A percentile compares a stretch with the other conserved stretches of the same genome.
These are phyloP conservation scores for Stichodactyla helianthus DNA, from an alignment of 64 coral and sea anemone species.

Conservation along the genomic window DNA sequence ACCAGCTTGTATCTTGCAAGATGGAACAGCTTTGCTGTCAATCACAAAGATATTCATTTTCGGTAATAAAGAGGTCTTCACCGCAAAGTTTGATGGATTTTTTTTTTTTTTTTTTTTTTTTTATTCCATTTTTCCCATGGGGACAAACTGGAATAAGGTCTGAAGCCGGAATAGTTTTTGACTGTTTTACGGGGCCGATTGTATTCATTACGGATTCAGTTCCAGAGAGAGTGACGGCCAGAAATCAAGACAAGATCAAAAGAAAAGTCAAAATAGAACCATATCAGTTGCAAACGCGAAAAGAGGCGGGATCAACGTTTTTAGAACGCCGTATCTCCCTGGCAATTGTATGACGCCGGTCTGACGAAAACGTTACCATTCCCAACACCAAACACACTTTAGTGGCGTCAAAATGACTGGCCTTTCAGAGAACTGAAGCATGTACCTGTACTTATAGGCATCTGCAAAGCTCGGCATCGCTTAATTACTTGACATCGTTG, in stretches of 20 bases:
- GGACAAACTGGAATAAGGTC: neutral
- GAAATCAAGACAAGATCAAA: constrained; percentile 1
- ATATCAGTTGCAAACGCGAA: neutral
- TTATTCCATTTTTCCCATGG: neutral
- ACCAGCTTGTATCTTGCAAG: neutral
- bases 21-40: constrained; percentile 11
- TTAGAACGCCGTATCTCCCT: constrained; percentile 3
- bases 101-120: neutral
- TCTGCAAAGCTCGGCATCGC: neutral
- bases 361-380: constrained; percentile 16
- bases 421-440: neutral
- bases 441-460: constrained; percentile 17
- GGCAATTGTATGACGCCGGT: constrained; percentile 11
- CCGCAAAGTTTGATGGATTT: neutral
- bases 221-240: neutral
- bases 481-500: constrained; percentile 6
- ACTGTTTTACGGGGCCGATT: neutral
- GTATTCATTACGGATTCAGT: neutral
- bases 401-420: constrained; percentile 6
- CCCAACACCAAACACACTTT: constrained; percentile 23
- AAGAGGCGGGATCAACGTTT: constrained; percentile 11
- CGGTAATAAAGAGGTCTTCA: neutral
- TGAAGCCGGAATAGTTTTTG: neutral
- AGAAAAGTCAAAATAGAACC: constrained; percentile 8
- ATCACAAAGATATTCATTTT: constrained; percentile 8